Evolutionary conservation across 1,140 invertebrate genomes (phyloP), one percentile per base, ranked within the genome.

Genomic region (Whitmania pigra): DNA sequence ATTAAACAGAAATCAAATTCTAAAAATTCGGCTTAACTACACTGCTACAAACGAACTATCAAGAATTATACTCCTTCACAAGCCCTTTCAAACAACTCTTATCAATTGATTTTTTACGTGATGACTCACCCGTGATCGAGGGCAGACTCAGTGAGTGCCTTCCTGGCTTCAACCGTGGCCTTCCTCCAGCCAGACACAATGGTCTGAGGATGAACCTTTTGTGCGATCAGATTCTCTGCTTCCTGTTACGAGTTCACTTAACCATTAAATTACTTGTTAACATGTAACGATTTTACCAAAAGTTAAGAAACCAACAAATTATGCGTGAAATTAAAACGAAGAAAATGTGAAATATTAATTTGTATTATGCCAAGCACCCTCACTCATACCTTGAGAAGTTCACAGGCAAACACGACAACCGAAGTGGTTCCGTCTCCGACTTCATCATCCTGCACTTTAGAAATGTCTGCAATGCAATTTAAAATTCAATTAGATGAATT

Each of bases 361-460:
- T 27, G 29, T 18, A 7, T 25, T n/a, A 25, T 17, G 22, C 1
- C 57, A 63, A 31, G 22, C 9, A 63, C 18, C 7, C 7, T 13
- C 22, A 1, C 13, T 0, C 57, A 25, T 79, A 83, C 81, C 77
- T 90, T 88, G 2, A 99, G 82, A 22, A 99, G 83, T 84, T 99
- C 96, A 75, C 94, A 88, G 78, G 96, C 95, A 71, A 99, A 83
- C 27, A 99, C 95, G 71, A 94, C 94, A 0, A 99, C 97, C 25
- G 94, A 97, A 53, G 97, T 99, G 55, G 97, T 99, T 40, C 96
- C 97, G 88, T 99, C 97, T 69, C 97, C 97, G 77, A 99, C 96
- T 88, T 99, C 97, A 83, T 96, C 93, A 85, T 99, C 97, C 82
- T 99, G 96, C 13, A 95, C 93, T 84, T 92, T 92, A 3, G 94